Conservation (phyloP, 2,113 vertebrate species). For the Regulus satrapa region DNA sequence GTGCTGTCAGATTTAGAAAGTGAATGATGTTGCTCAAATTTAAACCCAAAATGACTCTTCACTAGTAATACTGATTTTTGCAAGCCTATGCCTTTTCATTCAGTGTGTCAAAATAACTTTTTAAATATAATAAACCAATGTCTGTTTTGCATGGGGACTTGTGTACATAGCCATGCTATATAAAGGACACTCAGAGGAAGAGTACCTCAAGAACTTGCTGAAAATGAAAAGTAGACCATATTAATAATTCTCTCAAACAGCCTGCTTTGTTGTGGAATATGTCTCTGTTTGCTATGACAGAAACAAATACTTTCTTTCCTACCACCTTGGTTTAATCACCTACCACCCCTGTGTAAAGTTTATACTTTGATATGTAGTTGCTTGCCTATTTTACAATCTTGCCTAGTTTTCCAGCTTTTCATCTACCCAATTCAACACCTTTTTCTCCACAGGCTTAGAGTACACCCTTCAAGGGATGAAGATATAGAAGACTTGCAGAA, state of each 20-base stretch:
- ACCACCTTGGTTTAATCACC: background rate
- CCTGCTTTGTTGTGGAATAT: background rate
- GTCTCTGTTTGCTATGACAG: background rate
- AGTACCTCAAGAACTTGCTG: background rate
- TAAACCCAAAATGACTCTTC: background rate
- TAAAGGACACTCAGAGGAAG: background rate
- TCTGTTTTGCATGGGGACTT: background rate
- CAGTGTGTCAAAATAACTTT: background rate
- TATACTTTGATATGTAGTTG: background rate
- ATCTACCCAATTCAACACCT: background rate
- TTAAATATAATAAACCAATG: background rate
- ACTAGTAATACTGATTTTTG: background rate
- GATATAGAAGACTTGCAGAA: background rate
- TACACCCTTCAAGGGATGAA: accelerated
- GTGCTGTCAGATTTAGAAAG: background rate
- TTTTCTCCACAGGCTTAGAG: background rate
- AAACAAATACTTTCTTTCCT: background rate
- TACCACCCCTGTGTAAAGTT: accelerated
- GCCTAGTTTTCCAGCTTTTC: background rate
- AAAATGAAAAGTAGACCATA: background rate
- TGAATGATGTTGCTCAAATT: background rate
- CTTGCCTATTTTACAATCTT: background rate
- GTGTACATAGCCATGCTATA: background rate
- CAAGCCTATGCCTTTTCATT: background rate
- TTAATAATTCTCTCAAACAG: background rate